phyloP scores from a whole-genome alignment of 2,797 vertebrate species.

The Triplophysa yarkandensis region DNA sequence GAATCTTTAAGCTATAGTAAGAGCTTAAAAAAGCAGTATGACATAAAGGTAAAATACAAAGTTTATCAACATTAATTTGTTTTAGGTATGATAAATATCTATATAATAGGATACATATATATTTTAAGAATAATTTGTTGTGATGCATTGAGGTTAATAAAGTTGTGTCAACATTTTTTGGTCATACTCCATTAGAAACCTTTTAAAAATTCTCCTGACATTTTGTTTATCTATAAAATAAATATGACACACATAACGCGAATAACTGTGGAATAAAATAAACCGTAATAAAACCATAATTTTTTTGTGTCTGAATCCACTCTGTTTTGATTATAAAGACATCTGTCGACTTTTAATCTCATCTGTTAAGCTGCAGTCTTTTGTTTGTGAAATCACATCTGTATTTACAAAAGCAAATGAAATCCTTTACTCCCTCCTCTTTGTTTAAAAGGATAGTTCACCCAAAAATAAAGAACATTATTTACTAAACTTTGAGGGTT shows the following conservation, averaged over 20 bases:
- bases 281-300: neutral
- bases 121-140: no score
- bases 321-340: slow-evolving; percentile 16
- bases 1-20: slow-evolving; percentile 10
- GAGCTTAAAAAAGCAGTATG: no score
- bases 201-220: no score
- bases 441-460: neutral
- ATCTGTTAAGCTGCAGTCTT: neutral
- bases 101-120: neutral
- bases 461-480: no score
- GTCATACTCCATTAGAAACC: no score
- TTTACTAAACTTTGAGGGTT: no score
- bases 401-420: neutral
- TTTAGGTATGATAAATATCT: neutral
- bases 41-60: neutral
- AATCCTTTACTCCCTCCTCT: neutral
- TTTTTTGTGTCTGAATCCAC: neutral
- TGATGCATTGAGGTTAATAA: no score
- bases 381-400: neutral
- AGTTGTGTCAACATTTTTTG: no score
- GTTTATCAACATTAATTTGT: no score
- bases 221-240: no score
- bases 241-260: no score
- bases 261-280: neutral
- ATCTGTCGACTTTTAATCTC: slow-evolving; percentile 13